Conservation (phyloP, 2,888 invertebrate genomes). For the Oeneis ivallda region DNA sequence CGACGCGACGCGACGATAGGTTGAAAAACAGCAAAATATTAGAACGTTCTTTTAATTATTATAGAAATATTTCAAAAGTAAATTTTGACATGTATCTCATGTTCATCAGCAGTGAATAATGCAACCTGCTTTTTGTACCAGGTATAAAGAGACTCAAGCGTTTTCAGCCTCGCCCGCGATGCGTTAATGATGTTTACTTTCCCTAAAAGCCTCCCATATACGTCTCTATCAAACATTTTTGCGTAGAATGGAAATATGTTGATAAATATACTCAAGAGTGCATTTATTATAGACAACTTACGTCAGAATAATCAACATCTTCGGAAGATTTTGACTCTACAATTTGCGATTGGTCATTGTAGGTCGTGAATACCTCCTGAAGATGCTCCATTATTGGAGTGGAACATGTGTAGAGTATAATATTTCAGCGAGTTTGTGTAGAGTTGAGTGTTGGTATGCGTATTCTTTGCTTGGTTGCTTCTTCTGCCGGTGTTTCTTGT, state of each 20-base stretch:
- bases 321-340: no score
- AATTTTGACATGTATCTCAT: constrained; percentile 15
- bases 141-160: constrained; percentile 58
- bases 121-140: constrained; percentile 45
- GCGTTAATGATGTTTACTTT: constrained; percentile 74
- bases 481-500: no score
- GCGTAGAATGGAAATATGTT: constrained; percentile 45
- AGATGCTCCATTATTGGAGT: no score
- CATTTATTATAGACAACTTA: no score
- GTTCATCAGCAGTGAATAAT: constrained; percentile 31
- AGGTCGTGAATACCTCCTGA: no score
- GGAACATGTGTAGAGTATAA: no score
- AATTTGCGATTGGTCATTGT: no score
- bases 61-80: neutral
- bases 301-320: no score
- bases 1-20: no score
- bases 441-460: no score
- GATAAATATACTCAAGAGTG: constrained; percentile 8
- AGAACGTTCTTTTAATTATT: neutral
- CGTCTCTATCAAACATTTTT: constrained; percentile 47
- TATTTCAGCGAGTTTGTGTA: no score
- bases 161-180: constrained; percentile 63
- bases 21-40: neutral
- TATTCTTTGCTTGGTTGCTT: no score
- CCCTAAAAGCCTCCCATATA: constrained; percentile 66